Base-by-base conservation (phyloP, 2,113 vertebrate genomes). In the Ictalurus furcatus region DNA sequence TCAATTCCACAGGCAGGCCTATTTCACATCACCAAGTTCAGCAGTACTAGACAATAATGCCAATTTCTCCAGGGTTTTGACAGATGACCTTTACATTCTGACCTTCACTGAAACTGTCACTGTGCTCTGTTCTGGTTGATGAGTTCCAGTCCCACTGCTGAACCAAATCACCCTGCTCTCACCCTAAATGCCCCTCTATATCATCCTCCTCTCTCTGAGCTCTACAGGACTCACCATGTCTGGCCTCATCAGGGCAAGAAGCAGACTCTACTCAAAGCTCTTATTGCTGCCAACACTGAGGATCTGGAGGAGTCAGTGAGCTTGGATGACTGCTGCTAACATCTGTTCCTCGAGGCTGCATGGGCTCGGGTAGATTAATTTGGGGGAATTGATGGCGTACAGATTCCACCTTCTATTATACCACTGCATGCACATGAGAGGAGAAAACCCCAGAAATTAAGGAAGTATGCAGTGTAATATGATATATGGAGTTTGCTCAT, bases 41-140 rank as follows among this genome's bases (percentile, higher is more conserved):
- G 61, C 37, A 30, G 37, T 84, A 30, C 40, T 84, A 88, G 69
- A 88, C 54, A 73, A 61, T 71, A 73, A 21, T n/a, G 56, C 40
- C 48, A 14, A 54, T 85, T 84, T 63, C 61, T 85, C 63, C 19
- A 85, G 63, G 81, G 85, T 71, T 73, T 61, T 79, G 84, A 69
- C 54, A 87, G n/a, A 59, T 85, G 84, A 87, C 87, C 74, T n/a
- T 87, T 56, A 21, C 80, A 82, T 84, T 87, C 52, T 74, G 86
- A 89, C 78, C 90, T 85, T 85, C 37, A 40, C 56, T 85, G 23
- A 79, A 84, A 17, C 52, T 87, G 84, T 85, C 89, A 86, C 30
- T 88, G 54, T 61, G 30, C 28, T 89, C 71, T 86, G 87, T 40
- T 52, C 85, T 87, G 52, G 61, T 74, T 58, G 48, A 90, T 90